Percentiles rank a stretch among this genome's conserved stretches.
These are phyloP conservation scores for Drosophila glabriapex DNA, from an alignment of 2,888 invertebrate genomes.

Conservation along the genomic window DNA sequence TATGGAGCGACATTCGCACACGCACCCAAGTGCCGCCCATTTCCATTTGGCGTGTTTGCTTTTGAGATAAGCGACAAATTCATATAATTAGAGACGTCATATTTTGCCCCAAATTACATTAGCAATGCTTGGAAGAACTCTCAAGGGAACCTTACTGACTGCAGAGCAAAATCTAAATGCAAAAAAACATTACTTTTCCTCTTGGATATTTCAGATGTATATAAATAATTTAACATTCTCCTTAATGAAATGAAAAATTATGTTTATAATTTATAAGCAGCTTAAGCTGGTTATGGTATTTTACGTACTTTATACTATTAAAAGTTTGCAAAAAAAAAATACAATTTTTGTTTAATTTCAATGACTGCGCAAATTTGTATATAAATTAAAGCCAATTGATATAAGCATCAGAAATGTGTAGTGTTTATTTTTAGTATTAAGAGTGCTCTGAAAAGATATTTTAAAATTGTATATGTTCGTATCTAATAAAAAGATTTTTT, in stretches of 20 bases:
- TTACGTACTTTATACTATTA: neutral
- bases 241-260: neutral
- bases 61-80: constrained; percentile 76
- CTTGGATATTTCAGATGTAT: neutral
- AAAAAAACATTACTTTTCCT: neutral
- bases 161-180: neutral
- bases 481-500: neutral
- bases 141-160: neutral
- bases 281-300: neutral
- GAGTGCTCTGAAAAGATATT: neutral
- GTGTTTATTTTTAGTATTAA: neutral
- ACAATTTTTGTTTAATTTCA: neutral
- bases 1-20: constrained; percentile 47
- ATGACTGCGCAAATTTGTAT: neutral
- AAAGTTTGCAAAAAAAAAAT: neutral
- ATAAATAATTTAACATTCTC: neutral
- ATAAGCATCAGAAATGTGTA: neutral
- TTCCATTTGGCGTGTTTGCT: constrained; percentile 71
- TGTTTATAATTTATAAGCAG: neutral
- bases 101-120: constrained; percentile 71
- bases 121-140: constrained; percentile 31
- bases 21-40: constrained; percentile 62
- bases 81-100: constrained; percentile 76
- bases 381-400: neutral
- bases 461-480: neutral